These are phyloP conservation scores for Sminthurinus aureus DNA, from an alignment of 2,888 invertebrate genomes.

Conservation along the genomic window DNA sequence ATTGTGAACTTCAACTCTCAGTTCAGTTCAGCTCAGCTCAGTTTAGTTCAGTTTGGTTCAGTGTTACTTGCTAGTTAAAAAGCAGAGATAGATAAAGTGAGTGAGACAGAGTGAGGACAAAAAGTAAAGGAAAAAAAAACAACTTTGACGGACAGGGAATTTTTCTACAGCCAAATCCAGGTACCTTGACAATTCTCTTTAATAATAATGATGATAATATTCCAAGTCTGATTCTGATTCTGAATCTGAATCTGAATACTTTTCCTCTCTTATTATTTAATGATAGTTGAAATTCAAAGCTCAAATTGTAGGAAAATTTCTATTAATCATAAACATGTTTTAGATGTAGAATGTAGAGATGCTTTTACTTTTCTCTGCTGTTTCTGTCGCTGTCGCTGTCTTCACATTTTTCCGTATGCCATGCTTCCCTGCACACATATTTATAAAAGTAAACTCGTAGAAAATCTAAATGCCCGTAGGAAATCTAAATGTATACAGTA, in stretches of 20 bases:
- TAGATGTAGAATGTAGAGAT: not conserved
- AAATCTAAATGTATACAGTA: too few species aligned
- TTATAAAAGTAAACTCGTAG: too few species aligned
- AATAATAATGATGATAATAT: too few species aligned
- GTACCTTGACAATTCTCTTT: conserved; percentile 36
- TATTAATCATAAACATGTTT: conserved; percentile 32
- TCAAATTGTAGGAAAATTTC: conserved; percentile 21
- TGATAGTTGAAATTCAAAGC: conserved; percentile 1
- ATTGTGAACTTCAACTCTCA: conserved; percentile 34
- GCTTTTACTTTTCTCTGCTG: too few species aligned
- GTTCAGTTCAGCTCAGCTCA: not conserved
- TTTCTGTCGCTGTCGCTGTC: too few species aligned
- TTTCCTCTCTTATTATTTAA: not conserved
- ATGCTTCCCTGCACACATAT: too few species aligned
- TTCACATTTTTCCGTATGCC: too few species aligned
- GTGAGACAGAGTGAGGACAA: not conserved
- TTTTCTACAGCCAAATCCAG: conserved; percentile 27
- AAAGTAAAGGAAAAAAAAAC: too few species aligned
- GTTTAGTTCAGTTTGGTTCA: not conserved
- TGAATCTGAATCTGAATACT: too few species aligned
- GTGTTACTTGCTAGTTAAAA: not conserved
- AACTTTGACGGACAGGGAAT: conserved; percentile 32
- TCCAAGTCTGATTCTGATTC: too few species aligned
- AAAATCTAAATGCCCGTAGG: too few species aligned
- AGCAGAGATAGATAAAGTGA: not conserved